These are phyloP conservation scores for Pionites leucogaster DNA, from an alignment of 2,113 vertebrate species.

Conservation along the genomic window DNA sequence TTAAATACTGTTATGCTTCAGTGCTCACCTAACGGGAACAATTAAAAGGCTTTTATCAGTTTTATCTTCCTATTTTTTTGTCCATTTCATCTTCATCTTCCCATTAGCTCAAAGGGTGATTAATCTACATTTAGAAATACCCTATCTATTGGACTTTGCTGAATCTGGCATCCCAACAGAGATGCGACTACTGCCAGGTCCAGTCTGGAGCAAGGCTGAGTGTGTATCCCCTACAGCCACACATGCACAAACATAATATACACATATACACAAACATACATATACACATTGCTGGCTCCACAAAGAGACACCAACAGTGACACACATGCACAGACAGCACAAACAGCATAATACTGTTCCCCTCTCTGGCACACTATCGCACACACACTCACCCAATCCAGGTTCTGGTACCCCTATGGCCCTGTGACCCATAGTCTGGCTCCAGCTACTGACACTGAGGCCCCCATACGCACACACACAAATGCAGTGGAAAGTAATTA, in stretches of 20 bases:
- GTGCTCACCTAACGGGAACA: background rate
- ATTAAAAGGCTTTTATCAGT: background rate
- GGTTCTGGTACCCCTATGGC: accelerated
- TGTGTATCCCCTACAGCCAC: background rate
- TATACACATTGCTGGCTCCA: background rate
- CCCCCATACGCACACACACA: background rate
- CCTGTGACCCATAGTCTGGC: too few species aligned
- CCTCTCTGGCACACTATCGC: background rate
- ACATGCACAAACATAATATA: accelerated
- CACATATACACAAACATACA: background rate
- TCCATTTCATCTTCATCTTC: background rate
- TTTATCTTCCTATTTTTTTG: background rate
- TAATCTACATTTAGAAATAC: background rate
- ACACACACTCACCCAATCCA: accelerated
- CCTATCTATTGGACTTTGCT: accelerated
- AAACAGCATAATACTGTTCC: background rate
- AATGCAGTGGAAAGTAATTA: background rate
- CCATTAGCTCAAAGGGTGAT: background rate
- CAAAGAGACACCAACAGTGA: background rate
- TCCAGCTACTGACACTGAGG: background rate
- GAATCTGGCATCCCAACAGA: background rate
- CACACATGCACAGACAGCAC: background rate
- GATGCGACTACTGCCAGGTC: too few species aligned
- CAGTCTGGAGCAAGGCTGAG: background rate
- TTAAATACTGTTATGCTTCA: background rate